Evolutionary conservation across 2,113 vertebrate genomes (phyloP), one percentile per base, ranked within the genome.

Genomic region (Echinops telfairi): DNA sequence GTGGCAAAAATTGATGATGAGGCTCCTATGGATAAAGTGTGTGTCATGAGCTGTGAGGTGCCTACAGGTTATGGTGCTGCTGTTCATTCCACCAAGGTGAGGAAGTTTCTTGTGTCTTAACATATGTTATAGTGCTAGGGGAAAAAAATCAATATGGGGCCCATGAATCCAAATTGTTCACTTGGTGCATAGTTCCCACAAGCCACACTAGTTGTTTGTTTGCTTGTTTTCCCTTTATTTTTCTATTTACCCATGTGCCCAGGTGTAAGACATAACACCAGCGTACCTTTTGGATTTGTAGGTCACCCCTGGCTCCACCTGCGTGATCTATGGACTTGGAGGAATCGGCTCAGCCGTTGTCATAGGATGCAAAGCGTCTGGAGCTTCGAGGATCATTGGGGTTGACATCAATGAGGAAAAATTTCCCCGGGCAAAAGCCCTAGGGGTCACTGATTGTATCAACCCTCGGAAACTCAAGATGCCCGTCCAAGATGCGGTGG

Each of bases 351-450:
- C 99, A 68, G 98, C 98, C 0, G 97, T 97, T 7, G 29, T 99
- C 73, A 99, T 99, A 87, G 99, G 98, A 93, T 99, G 99, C 97
- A 99, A 99, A 95, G 98, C 19, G 0, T 98, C 98, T 0, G 99
- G 99, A 47, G 99, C 99, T 27, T 98, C 98, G 83, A 98, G 98
- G 86, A 99, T 99, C 98, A 99, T 99, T 29, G 98, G 89, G 0
- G 31, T 99, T 3, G 99, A 99, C 64, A 96, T 98, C 96, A 99
- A 99, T 0, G 95, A 57, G 0, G 38, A 97, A n/a, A 99, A 98
- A 95, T 98, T 98, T 96, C 92, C 97, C 77, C 97, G 97, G 90
- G 98, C 98, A 88, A 96, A 31, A 36, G 87, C 93, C 60, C 93
- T 99, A 29, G 98, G 99, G 68, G 98, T 98, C 79, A 99, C 98